Evolutionary conservation across 2,888 invertebrate genomes (phyloP), one percentile per base, ranked within the genome.

Genomic region (Hirtodrosophila alboralis): DNA sequence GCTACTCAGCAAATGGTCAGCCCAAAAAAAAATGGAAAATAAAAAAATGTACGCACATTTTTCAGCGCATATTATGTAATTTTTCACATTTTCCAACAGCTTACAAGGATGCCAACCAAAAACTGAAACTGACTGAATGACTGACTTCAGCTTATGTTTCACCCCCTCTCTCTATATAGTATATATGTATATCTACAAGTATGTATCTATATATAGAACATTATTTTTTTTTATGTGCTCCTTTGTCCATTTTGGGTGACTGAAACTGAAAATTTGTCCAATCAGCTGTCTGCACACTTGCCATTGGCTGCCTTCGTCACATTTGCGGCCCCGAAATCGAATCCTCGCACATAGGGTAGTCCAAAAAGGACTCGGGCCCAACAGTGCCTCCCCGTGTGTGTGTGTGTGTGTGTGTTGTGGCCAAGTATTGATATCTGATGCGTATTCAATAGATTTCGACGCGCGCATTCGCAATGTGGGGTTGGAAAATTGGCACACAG

Each of bases 381-480:
- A n/a, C 43, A 31, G 43, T 37, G 10, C 61, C 40, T 41, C 37
- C 61, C 41, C 33, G 23, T 27, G 13, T 27, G 3, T 48, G 12
- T 37, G 36, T 44, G 16, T 23, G 34, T 41, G 36, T 26, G 31
- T 31, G 47, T 27, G 41, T 41, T 51, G 57, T 66, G 69, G 56
- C 52, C 48, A 59, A 64, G 63, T 84, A 88, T 88, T 85, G 88
- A 88, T 88, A 88, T 87, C 78, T 85, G 88, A 88, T 88, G 86
- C 81, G 71, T 77, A 81, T 88, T 87, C 88, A 85, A 88, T 88
- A 86, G 57, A 49, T 48, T 79, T 81, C 74, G 79, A 81, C 79
- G 81, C 81, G 79, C 79, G 79, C 79, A 75, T 58, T 56, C 71
- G 62, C 28, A 77, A 7, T 56, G 56, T 62, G 76, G 64, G 81